Evolutionary conservation across 2,113 vertebrate species (phyloP), one percentile per base, ranked within the genome.

Genomic region (Mola mola): DNA sequence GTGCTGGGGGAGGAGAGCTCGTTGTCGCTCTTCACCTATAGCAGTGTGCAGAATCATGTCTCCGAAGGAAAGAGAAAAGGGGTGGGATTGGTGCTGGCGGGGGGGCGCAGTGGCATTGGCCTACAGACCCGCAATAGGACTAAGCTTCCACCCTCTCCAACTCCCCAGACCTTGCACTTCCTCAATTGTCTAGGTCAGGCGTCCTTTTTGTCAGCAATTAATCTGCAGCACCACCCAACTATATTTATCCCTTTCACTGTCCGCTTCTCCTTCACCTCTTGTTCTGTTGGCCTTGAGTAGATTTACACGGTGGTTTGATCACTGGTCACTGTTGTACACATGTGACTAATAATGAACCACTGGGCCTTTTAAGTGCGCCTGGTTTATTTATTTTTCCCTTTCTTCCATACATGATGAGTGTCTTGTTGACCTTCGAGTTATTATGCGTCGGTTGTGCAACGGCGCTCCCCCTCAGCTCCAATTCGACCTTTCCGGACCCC

Each of bases 121-220:
- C 86, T 72, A 76, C 63, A 81, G 73, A 83, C 78, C 79, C 21
- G 62, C 78, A 83, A 74, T 49, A 57, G 66, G 63, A 71, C 46
- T 49, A 69, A 63, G 72, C 72, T 72, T 72, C 70, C 81, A 68
- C 80, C 37, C 78, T 82, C 77, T 61, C 72, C 72, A 66, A 43
- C 70, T 78, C 71, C 68, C 51, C 66, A 82, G 79, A 86, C 87
- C 80, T 81, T 84, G 81, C 66, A 81, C 84, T 87, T 90, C 81
- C 79, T 87, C 86, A 79, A 87, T 88, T 88, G 81, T 89, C 84
- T 79, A 74, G 86, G 83, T 85, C 88, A 80, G 81, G 81, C 71
- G 58, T 89, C 82, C 72, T 79, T 89, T 91, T 91, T 89, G 89
- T 91, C 86, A 88, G 88, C 82, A 87, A 89, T 90, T 87, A 88